Evolutionary conservation across 2,888 invertebrate species (phyloP).

Genomic region (Notodonta dromedarius): DNA sequence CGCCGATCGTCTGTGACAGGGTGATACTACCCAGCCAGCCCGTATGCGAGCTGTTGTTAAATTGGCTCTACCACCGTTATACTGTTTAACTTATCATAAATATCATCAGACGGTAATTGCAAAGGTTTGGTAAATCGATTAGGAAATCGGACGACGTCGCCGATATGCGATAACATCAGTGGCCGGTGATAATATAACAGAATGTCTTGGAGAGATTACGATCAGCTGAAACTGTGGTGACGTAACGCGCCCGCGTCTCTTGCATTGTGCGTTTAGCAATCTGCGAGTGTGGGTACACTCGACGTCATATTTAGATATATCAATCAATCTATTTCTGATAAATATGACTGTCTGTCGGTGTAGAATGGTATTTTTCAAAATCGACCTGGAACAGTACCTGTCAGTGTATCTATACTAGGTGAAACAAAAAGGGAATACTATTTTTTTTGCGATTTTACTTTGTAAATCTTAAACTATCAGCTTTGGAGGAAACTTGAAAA

Average conservation of each 20-base stretch:
- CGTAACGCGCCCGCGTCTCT: constrained; percentile 16
- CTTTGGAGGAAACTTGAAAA: no score
- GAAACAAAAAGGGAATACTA: no score
- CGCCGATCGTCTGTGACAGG: no score
- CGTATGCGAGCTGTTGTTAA: no score
- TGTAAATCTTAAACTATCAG: no score
- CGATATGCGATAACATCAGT: constrained; percentile 29
- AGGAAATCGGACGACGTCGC: constrained; percentile 19
- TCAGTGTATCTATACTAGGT: no score
- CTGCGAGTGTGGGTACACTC: neutral
- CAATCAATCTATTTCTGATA: neutral
- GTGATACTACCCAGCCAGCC: no score
- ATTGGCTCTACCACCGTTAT: no score
- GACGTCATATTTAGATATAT: neutral
- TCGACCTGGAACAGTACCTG: no score
- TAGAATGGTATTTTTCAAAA: no score
- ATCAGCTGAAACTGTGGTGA: constrained; percentile 33
- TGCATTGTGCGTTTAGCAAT: constrained; percentile 34
- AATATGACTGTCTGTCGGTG: neutral
- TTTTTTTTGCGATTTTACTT: no score
- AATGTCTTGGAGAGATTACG: constrained; percentile 37
- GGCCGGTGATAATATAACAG: constrained; percentile 32
- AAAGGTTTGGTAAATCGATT: neutral
- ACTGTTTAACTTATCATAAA: neutral
- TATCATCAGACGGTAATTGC: neutral